Percentiles rank a stretch among this genome's conserved stretches.
Evolutionary conservation across 2,113 vertebrate genomes (phyloP).

Genomic region (Engystomops pustulosus): DNA sequence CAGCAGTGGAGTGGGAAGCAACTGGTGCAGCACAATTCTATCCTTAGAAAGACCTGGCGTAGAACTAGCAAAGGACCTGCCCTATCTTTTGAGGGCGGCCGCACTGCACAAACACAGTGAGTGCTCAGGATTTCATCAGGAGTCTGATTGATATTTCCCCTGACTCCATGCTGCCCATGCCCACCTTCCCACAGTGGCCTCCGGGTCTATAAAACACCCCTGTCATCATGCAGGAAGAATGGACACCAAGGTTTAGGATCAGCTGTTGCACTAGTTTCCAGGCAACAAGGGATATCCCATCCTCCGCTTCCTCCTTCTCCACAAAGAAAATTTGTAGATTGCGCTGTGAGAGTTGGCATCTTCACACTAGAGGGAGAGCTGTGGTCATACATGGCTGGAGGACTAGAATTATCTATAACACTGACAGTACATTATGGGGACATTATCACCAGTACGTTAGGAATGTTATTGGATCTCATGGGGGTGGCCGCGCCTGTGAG

Average conservation of each 20-base stretch:
- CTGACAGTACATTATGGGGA: background rate
- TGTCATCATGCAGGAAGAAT: conserved; percentile 33
- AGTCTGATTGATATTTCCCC: background rate
- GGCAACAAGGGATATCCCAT: conserved; percentile 36
- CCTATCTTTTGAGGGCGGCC: too few relatives aligned
- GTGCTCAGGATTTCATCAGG: background rate
- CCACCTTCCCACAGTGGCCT: background rate
- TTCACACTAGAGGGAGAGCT: conserved; percentile 19
- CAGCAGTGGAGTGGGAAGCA: too few relatives aligned
- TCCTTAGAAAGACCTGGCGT: too few relatives aligned
- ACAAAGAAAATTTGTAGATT: background rate
- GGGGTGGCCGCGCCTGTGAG: background rate
- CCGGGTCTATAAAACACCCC: background rate
- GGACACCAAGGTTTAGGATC: background rate
- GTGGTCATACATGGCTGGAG: background rate
- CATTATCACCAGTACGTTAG: background rate
- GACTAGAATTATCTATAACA: background rate
- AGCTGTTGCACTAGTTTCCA: conserved; percentile 38
- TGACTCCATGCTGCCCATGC: background rate
- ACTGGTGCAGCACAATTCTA: too few relatives aligned
- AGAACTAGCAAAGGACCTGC: too few relatives aligned
- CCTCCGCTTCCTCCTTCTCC: conserved; percentile 9
- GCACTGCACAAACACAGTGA: too few relatives aligned
- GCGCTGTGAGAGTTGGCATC: conserved; percentile 4
- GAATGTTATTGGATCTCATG: background rate